Evolutionary conservation across 2,888 invertebrate genomes (phyloP), one percentile per base, ranked within the genome.

Genomic region (Tenthredo livida): DNA sequence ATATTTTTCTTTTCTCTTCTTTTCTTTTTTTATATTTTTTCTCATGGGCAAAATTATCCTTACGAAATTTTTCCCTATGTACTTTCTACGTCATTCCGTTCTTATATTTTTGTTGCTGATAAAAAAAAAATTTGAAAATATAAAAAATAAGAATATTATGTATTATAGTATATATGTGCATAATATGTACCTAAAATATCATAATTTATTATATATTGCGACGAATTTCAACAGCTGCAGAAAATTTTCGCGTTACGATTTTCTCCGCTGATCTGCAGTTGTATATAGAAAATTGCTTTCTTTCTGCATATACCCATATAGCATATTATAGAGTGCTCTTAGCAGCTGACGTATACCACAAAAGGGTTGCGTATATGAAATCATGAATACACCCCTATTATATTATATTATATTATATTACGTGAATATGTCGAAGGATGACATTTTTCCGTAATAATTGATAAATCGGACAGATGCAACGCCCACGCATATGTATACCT

Each of bases 391-490:
- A 37, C 70, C 70, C 70, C 37, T 70, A 70, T 70, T 70, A 37
- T 29, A 12, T n/a, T 40, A 70, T 70, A 70, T 70, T 70, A 37
- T 29, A 12, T n/a, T 40, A 70, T 61, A 70, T 61, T 61, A 25
- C 21, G 21, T 61, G 21, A 61, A 21, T 61, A 21, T 21, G 33
- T 70, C 1, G 9, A n/a, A n/a, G 50, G 2, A n/a, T n/a, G n/a
- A n/a, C 33, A 70, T 37, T 70, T 70, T 70, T 70, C 17, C 70
- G n/a, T 4, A 70, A 70, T 70, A 70, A 70, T 15, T 9, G 17
- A 70, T 70, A n/a, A 47, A 70, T 70, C 70, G 70, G n/a, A 70
- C 70, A 70, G 70, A 70, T 70, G 70, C 70, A 40, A n/a, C 70
- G n/a, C 70, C 70, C 70, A 33, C 70, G 37, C 4, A 25, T n/a